Evolutionary conservation across 2,888 invertebrate genomes (phyloP).

Genomic region (Caenorhabditis auriculariae): DNA sequence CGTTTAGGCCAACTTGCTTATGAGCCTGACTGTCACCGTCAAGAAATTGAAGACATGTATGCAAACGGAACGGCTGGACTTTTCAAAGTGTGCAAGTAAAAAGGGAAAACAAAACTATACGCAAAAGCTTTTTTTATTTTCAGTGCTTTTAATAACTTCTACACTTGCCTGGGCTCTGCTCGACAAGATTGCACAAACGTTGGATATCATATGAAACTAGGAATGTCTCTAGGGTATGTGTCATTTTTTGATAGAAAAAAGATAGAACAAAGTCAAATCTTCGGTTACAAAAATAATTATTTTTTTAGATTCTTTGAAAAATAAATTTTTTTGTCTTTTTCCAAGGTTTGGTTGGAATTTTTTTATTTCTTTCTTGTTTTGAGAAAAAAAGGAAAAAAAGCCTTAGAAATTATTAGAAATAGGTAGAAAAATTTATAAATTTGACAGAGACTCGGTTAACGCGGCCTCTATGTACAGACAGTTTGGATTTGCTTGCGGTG

Average conservation of each 20-base stretch:
- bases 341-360: background rate
- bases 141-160: constrained; percentile 29
- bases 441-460: constrained; percentile 22
- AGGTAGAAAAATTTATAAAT: too few relatives aligned
- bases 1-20: constrained; percentile 22
- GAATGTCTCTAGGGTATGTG: too few relatives aligned
- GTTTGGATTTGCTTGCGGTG: constrained; percentile 39
- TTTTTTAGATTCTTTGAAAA: too few relatives aligned
- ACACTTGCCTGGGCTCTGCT: constrained; percentile 28
- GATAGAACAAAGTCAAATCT: too few relatives aligned
- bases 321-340: too few relatives aligned
- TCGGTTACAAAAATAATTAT: too few relatives aligned
- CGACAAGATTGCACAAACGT: constrained; percentile 23
- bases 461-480: constrained; percentile 28
- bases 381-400: too few relatives aligned
- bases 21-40: constrained; percentile 36
- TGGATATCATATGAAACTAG: constrained; percentile 23
- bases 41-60: constrained; percentile 31
- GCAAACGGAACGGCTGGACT: constrained; percentile 26
- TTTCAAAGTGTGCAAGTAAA: constrained; percentile 28
- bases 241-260: too few relatives aligned
- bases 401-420: too few relatives aligned
- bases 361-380: too few relatives aligned
- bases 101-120: too few relatives aligned
- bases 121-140: background rate